Evolutionary conservation across 2,113 vertebrate genomes (phyloP), one percentile per base, ranked within the genome.

Genomic region (Psilopsiagon aymara): DNA sequence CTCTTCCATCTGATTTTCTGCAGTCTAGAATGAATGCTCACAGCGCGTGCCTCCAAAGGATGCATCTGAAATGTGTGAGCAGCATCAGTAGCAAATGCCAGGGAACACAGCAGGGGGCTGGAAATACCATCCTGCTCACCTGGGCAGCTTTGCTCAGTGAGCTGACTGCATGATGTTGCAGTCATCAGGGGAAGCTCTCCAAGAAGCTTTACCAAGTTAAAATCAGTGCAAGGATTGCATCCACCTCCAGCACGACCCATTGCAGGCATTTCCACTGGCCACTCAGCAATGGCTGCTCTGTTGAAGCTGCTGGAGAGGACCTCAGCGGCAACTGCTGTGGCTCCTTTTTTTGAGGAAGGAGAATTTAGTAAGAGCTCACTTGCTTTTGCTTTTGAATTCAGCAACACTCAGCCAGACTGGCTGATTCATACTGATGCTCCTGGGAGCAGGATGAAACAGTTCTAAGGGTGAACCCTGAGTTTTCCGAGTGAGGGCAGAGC

Each of bases 241-340:
- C 19, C 33, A 17, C 14, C n/a, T 59, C 66, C 2, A 2, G 21
- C 85, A 53, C 0, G 1, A 70, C 24, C 29, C 55, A 29, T 13
- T 1, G 1, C 49, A 73, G 35, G 16, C 43, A n/a, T 21, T 70
- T 55, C 63, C 13, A 33, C 17, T 0, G 0, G 27, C 33, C 16
- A 4, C 41, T 16, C 53, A 28, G 63, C 1, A 2, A 43, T 9
- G n/a, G 17, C 31, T 57, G 27, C 11, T 57, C 24, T 52, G 13
- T 19, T 43, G 60, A 25, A 62, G 37, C n/a, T 84, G n/a, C 55
- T 49, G 52, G 37, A 84, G 21, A 43, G 17, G 43, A 89, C 10
- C 28, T 74, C 69, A 81, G 77, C 71, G 47, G 31, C 49, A 62
- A 52, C 37, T 17, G 24, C 9, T 31, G 4, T 52, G 16, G 24